A percentile compares a stretch with the other conserved stretches of the same genome.
Conservation (phyloP, 2,888 invertebrate species). For the Hipparchia semele region DNA sequence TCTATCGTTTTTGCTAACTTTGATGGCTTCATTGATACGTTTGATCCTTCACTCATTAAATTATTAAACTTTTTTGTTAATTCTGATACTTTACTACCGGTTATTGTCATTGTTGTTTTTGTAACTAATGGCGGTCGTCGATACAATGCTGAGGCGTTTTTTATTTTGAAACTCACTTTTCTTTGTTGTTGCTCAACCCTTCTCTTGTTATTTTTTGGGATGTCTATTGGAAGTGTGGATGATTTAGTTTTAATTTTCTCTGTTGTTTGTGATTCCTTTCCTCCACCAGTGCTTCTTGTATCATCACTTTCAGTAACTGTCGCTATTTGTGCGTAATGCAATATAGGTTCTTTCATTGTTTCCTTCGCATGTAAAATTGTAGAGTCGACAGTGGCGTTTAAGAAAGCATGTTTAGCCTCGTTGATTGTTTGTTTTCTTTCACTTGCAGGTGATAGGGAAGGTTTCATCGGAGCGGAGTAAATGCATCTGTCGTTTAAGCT, state of each 20-base stretch:
- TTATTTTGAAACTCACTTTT: conserved; percentile 85
- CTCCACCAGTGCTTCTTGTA: conserved; percentile 77
- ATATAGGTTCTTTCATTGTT: conserved; percentile 52
- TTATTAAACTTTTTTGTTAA: conserved; percentile 88
- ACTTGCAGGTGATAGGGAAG: conserved; percentile 54
- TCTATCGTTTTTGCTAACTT: conserved; percentile 81
- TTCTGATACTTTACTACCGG: conserved; percentile 85
- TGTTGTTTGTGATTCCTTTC: conserved; percentile 49
- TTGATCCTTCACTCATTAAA: conserved; percentile 75
- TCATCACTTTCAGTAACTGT: conserved; percentile 72
- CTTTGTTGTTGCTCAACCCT: conserved; percentile 69
- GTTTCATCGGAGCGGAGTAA: conserved; percentile 67
- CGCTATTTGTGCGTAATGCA: conserved; percentile 74
- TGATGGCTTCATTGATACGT: conserved; percentile 75
- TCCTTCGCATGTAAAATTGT: conserved; percentile 41
- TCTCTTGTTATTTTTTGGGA: conserved; percentile 57
- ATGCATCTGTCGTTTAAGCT: conserved; percentile 63
- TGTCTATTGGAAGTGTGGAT: conserved; percentile 46
- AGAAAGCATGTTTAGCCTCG: conserved; percentile 70
- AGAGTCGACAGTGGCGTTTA: conserved; percentile 64
- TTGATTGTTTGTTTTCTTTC: conserved; percentile 65
- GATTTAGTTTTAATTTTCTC: conserved; percentile 48
- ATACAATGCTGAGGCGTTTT: conserved; percentile 74
- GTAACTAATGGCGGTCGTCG: conserved; percentile 69
- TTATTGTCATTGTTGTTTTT: conserved; percentile 77